Percentiles rank a stretch among this genome's conserved stretches.
These are phyloP conservation scores for Cheilosia soror DNA, from an alignment of 2,888 invertebrate species.

Conservation along the genomic window DNA sequence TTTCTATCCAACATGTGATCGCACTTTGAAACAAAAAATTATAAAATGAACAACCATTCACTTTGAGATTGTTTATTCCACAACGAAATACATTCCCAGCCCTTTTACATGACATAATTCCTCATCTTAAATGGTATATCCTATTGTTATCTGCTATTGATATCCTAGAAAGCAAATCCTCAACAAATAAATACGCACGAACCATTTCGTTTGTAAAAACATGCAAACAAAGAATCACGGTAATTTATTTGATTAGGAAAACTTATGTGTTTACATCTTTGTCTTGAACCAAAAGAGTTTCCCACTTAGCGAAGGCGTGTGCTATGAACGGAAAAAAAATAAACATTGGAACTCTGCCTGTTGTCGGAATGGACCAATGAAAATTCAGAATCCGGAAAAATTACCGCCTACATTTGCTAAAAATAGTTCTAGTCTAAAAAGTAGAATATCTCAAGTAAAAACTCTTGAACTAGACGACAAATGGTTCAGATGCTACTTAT, in stretches of 20 bases:
- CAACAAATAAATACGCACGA: constrained; percentile 28
- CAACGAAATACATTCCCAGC: constrained; percentile 7
- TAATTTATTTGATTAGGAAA: constrained; percentile 52
- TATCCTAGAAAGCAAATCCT: constrained; percentile 27
- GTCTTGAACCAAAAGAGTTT: constrained; percentile 9
- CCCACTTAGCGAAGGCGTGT: constrained; percentile 51
- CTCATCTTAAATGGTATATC: neutral
- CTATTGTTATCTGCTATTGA: constrained; percentile 5
- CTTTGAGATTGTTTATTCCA: constrained; percentile 10
- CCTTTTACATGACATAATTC: neutral
- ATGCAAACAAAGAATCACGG: constrained; percentile 32
- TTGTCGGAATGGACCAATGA: constrained; percentile 39
- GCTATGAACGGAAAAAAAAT: constrained; percentile 3
- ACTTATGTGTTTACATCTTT: constrained; percentile 45
- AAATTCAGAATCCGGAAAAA: constrained; percentile 32
- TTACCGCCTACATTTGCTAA: constrained; percentile 81
- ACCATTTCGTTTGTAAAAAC: constrained; percentile 18
- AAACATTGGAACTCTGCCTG: constrained; percentile 41
- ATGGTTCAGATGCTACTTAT: constrained; percentile 73
- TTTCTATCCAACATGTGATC: neutral
- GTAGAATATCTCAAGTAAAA: constrained; percentile 67
- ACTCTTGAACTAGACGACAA: constrained; percentile 72
- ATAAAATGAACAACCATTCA: neutral
- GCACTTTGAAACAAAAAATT: constrained; percentile 6
- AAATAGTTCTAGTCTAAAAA: constrained; percentile 79